Percentiles rank a stretch among this genome's conserved stretches.
These are phyloP conservation scores for Scophthalmus maximus DNA, from an alignment of 2,113 vertebrate genomes.

Conservation along the genomic window DNA sequence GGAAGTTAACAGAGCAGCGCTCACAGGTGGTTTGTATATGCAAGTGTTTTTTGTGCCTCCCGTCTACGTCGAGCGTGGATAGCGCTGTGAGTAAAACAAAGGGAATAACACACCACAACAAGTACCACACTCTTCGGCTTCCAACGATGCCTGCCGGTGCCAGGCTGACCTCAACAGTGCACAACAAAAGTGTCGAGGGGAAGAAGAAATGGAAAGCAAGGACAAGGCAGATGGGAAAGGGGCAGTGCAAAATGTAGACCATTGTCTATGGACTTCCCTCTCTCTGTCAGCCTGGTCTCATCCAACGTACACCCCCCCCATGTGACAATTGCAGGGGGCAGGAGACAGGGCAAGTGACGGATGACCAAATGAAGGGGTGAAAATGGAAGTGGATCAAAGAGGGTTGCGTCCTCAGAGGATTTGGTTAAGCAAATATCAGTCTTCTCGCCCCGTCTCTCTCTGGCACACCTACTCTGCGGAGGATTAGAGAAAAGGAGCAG, in stretches of 20 bases:
- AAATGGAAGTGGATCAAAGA: constrained; percentile 76
- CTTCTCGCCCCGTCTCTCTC: constrained; percentile 42
- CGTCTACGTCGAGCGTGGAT: constrained; percentile 12
- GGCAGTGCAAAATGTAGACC: constrained; percentile 30
- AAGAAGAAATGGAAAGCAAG: constrained; percentile 42
- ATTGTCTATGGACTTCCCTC: constrained; percentile 53
- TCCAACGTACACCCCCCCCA: not conserved
- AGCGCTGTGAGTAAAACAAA: constrained; percentile 51
- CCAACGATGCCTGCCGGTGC: constrained; percentile 49
- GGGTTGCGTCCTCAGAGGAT: constrained; percentile 62
- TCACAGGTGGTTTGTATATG: constrained; percentile 47
- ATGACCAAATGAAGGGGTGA: constrained; percentile 61
- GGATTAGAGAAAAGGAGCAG: constrained; percentile 63
- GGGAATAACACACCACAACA: constrained; percentile 42
- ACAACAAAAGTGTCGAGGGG: constrained; percentile 48
- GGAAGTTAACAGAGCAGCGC: not conserved
- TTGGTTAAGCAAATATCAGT: constrained; percentile 79
- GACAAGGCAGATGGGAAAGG: constrained; percentile 27
- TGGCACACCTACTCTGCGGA: constrained; percentile 68
- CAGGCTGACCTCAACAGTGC: constrained; percentile 62
- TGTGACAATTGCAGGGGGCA: not conserved
- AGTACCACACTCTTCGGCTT: constrained; percentile 23
- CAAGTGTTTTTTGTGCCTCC: not conserved
- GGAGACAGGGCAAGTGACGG: constrained; percentile 48
- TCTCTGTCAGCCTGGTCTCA: constrained; percentile 5